A percentile compares a stretch with the other conserved stretches of the same genome.
Evolutionary conservation across 92 coral and sea anemone genomes (phyloP).

Genomic region (Porites evermanni): DNA sequence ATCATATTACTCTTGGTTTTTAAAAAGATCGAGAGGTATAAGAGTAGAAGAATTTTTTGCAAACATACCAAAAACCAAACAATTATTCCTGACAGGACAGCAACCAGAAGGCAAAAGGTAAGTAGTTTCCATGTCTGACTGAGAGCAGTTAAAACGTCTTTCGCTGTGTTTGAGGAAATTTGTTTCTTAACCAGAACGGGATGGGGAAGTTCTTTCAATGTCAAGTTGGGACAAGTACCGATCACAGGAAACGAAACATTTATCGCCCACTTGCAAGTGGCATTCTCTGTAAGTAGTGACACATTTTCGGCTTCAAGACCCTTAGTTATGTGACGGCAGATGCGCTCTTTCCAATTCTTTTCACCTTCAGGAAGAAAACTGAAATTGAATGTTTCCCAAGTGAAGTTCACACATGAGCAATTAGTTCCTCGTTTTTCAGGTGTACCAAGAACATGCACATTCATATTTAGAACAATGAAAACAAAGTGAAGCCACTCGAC

Average conservation of each 20-base stretch:
- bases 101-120: conserved; percentile 4
- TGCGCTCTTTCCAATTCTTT: too few species aligned
- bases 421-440: too few species aligned
- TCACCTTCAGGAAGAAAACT: too few species aligned
- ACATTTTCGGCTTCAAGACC: background rate
- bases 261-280: background rate
- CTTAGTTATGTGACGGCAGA: too few species aligned
- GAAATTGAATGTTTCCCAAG: too few species aligned
- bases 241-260: background rate
- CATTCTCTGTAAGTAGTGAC: background rate
- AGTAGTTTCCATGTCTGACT: background rate
- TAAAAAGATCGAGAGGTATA: background rate
- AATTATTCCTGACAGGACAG: conserved; percentile 13
- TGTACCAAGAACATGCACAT: too few species aligned
- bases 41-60: background rate
- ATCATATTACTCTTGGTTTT: too few species aligned
- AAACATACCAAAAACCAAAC: conserved; percentile 22
- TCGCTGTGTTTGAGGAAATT: background rate
- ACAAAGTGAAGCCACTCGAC: too few species aligned
- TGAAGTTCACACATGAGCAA: too few species aligned
- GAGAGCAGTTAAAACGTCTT: too few species aligned
- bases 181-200: conserved; percentile 8
- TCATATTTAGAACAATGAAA: too few species aligned
- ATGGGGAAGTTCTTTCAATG: background rate
- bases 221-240: background rate